These are phyloP conservation scores for Bradypodion ventrale DNA, from an alignment of 2,797 vertebrate genomes.

Conservation along the genomic window DNA sequence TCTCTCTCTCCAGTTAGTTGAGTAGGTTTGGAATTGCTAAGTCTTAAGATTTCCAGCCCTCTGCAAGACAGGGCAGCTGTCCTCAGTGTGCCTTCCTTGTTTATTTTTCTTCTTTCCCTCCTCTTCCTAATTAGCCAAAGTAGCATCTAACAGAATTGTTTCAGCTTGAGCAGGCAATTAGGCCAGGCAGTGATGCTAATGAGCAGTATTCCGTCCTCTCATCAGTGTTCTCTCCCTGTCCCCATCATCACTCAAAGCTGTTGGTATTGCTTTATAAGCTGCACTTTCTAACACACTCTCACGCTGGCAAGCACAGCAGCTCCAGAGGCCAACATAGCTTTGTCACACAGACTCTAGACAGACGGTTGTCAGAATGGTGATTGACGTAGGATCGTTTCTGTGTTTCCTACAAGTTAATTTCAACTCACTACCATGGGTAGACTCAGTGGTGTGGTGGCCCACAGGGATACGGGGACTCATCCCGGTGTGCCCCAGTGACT, in stretches of 20 bases:
- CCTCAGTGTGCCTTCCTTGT: conserved; percentile 41
- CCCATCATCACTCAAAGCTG: not conserved
- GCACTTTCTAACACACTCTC: not conserved
- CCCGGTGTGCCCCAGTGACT: no score
- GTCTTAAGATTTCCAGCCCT: conserved; percentile 46
- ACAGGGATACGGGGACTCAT: no score
- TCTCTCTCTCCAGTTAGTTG: conserved; percentile 19
- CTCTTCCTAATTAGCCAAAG: conserved; percentile 80
- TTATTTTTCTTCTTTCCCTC: conserved; percentile 50
- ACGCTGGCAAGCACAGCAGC: no score
- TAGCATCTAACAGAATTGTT: conserved; percentile 79
- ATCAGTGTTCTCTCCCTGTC: not conserved
- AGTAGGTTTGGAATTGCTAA: conserved; percentile 12
- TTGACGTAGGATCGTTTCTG: no score
- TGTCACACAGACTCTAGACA: no score
- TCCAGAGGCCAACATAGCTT: no score
- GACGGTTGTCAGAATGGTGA: no score
- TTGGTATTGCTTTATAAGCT: not conserved
- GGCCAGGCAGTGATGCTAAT: conserved; percentile 71
- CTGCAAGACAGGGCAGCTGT: not conserved
- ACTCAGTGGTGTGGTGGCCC: no score
- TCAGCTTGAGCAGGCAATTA: conserved; percentile 80
- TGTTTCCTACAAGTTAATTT: no score
- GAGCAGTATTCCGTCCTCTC: conserved; percentile 29
- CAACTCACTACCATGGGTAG: no score